Conservation (phyloP, 2,113 vertebrate species). For the Sander vitreus region DNA sequence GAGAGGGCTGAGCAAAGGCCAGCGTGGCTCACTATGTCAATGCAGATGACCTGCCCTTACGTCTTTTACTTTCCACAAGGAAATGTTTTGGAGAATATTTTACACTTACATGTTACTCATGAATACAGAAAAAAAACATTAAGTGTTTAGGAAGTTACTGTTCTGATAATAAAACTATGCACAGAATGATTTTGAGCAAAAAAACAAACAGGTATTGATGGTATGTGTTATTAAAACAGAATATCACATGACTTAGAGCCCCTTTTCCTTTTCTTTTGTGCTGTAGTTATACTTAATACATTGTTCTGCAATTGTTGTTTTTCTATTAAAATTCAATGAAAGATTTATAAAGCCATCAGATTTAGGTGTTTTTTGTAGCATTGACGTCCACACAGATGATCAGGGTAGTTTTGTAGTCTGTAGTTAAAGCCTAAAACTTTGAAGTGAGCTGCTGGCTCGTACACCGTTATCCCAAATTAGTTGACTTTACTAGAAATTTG, state of each 20-base stretch:
- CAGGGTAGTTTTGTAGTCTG: neutral
- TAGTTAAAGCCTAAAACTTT: neutral
- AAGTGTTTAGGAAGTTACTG: neutral
- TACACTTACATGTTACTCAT: neutral
- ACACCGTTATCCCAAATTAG: no score
- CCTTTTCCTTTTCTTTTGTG: neutral
- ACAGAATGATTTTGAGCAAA: neutral
- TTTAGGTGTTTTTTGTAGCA: neutral
- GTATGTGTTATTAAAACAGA: slow-evolving; percentile 6
- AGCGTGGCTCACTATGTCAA: slow-evolving; percentile 33
- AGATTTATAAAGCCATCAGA: neutral
- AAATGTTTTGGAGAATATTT: slow-evolving; percentile 6
- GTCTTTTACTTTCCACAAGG: slow-evolving; percentile 8
- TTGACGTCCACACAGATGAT: neutral
- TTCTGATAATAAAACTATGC: neutral
- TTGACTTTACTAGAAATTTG: no score
- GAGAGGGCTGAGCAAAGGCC: slow-evolving; percentile 38
- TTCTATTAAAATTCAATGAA: neutral
- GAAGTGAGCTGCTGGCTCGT: neutral
- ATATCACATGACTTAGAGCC: neutral
- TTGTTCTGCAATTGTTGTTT: neutral
- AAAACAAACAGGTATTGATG: neutral
- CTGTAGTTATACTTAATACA: neutral
- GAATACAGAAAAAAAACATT: neutral
- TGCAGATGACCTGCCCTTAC: slow-evolving; percentile 33